These are phyloP conservation scores for Chinchilla lanigera DNA, from an alignment of 2,113 vertebrate genomes.

Conservation along the genomic window DNA sequence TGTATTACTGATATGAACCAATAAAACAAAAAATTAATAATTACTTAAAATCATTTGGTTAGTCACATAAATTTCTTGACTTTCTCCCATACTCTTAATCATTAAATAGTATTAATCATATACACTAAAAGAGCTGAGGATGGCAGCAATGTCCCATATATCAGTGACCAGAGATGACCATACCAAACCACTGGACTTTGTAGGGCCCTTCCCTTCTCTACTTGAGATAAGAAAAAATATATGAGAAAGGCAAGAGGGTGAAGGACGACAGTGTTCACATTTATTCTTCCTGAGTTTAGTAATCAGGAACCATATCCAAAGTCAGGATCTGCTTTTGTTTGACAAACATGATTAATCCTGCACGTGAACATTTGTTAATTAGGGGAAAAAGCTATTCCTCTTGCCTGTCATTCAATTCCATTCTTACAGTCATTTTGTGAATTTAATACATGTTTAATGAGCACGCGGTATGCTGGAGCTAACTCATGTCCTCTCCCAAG, in stretches of 20 bases:
- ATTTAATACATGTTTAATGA: neutral
- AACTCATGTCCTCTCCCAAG: neutral
- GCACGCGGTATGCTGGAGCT: neutral
- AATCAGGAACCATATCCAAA: neutral
- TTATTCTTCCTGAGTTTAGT: conserved; percentile 33
- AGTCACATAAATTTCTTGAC: neutral
- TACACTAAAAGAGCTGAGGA: neutral
- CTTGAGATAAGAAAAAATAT: neutral
- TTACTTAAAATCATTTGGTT: neutral
- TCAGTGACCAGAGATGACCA: neutral
- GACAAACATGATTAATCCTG: conserved; percentile 20
- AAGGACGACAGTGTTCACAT: neutral
- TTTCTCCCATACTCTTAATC: neutral
- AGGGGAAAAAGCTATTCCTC: conserved; percentile 10
- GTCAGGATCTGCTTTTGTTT: conserved; percentile 18
- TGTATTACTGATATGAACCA: neutral
- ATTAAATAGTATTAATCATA: neutral
- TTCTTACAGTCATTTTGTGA: neutral
- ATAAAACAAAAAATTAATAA: neutral
- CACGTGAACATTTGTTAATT: neutral
- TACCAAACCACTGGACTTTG: neutral
- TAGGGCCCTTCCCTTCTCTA: neutral
- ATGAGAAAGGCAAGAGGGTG: neutral
- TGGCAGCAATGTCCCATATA: neutral
- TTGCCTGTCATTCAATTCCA: neutral